phyloP scores from a whole-genome alignment of 2,888 invertebrate genomes.

The Apotomis capreana region DNA sequence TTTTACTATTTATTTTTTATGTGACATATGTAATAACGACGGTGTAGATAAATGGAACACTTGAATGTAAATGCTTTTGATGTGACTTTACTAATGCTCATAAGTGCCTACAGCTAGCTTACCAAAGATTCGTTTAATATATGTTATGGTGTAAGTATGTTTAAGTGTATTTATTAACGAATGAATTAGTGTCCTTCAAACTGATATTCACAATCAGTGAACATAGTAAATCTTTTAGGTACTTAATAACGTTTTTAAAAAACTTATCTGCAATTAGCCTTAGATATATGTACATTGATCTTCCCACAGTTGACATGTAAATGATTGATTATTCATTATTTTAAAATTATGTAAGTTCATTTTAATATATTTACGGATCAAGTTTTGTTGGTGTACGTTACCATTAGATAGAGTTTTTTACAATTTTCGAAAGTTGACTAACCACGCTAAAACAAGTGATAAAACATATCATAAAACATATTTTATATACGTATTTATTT shows the following conservation, averaged over 20 bases:
- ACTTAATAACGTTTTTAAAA: no score
- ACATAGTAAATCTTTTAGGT: no score
- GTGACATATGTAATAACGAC: conserved; percentile 8
- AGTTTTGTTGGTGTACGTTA: conserved; percentile 17
- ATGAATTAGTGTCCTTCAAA: not conserved
- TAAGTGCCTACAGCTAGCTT: conserved; percentile 69
- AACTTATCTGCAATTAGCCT: no score
- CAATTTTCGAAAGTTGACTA: conserved; percentile 19
- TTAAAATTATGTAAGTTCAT: no score
- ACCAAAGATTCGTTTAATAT: conserved; percentile 71
- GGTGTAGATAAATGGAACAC: conserved; percentile 43
- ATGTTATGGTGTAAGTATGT: conserved; percentile 40
- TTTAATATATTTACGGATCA: not conserved
- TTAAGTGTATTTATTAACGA: conserved; percentile 40
- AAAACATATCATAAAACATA: conserved; percentile 34
- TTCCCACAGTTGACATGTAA: no score
- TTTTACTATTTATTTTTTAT: conserved; percentile 33
- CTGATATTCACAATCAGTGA: not conserved
- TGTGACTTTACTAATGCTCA: conserved; percentile 66
- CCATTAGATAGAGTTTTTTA: conserved; percentile 25
- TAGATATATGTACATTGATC: no score
- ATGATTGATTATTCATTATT: no score
- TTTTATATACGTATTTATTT: conserved; percentile 17
- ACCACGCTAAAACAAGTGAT: conserved; percentile 30
- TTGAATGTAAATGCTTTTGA: conserved; percentile 45